phyloP scores from a whole-genome alignment of 1,140 invertebrate species.

The Drosophila sproati region DNA sequence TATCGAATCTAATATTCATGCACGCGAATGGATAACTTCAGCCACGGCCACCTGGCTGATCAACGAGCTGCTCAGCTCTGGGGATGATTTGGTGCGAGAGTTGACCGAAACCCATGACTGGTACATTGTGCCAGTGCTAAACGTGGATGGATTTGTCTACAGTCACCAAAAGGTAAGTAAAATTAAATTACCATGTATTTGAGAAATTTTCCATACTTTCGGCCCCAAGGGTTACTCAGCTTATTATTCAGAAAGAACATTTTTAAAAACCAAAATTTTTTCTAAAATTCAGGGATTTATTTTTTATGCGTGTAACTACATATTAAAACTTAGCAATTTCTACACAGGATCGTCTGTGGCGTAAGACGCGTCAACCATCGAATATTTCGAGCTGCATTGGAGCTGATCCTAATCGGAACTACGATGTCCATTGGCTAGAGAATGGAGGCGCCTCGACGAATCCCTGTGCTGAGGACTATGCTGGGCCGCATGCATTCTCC shows the following conservation, averaged over 20 bases:
- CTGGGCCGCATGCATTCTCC: slow-evolving; percentile 90
- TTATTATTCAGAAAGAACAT: no score
- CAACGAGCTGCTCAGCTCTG: slow-evolving; percentile 84
- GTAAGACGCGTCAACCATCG: slow-evolving; percentile 85
- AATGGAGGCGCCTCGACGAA: slow-evolving; percentile 66
- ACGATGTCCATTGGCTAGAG: slow-evolving; percentile 88
- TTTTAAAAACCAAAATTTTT: no score
- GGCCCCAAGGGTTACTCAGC: no score
- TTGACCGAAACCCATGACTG: slow-evolving; percentile 86
- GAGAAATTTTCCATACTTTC: no score
- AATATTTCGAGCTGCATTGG: slow-evolving; percentile 85
- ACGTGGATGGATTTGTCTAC: slow-evolving; percentile 91
- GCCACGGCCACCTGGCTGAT: slow-evolving; percentile 86
- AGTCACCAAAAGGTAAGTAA: slow-evolving; percentile 84
- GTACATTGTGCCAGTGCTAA: slow-evolving; percentile 89
- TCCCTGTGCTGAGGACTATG: slow-evolving; percentile 89
- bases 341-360: slow-evolving; percentile 85
- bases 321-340: neutral
- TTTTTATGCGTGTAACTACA: no score
- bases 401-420: slow-evolving; percentile 90
- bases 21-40: slow-evolving; percentile 87
- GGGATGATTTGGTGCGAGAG: slow-evolving; percentile 67
- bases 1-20: slow-evolving; percentile 86
- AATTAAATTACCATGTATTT: neutral
- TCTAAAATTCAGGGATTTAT: no score